phyloP scores from a whole-genome alignment of 2,113 vertebrate species.

The Zapornia atra region DNA sequence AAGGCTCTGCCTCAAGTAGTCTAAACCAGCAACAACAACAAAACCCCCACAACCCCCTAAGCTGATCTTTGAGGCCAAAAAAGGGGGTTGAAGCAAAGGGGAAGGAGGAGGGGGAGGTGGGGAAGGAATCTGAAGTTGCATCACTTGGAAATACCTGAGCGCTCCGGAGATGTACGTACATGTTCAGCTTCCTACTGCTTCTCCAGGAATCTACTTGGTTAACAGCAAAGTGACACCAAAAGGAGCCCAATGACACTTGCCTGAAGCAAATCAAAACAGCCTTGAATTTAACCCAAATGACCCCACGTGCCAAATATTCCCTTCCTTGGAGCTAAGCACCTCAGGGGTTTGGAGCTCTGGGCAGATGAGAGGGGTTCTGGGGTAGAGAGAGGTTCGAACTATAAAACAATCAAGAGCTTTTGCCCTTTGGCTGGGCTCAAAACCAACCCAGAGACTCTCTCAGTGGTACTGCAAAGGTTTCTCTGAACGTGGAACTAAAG shows the following conservation, averaged over 20 bases:
- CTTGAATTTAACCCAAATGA: constrained; percentile 22
- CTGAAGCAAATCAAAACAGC: constrained; percentile 17
- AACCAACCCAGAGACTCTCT: background rate
- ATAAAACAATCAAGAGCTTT: constrained; percentile 11
- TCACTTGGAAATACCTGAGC: constrained; percentile 62
- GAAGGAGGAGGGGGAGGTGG: background rate
- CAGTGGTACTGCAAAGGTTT: background rate
- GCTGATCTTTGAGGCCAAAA: constrained; percentile 18
- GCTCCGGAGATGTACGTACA: constrained; percentile 28
- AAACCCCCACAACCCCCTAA: background rate
- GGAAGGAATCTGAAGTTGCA: constrained; percentile 53
- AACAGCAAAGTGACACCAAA: constrained; percentile 43
- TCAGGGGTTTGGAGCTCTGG: background rate
- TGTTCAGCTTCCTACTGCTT: constrained; percentile 12
- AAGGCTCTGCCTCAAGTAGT: background rate
- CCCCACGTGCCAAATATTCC: background rate
- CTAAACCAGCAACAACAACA: background rate
- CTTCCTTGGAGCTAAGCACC: background rate
- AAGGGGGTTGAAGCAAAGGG: background rate
- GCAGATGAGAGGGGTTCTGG: background rate
- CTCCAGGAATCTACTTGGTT: constrained; percentile 1
- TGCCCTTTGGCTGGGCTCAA: constrained; percentile 15
- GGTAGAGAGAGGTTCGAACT: background rate
- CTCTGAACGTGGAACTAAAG: constrained; percentile 1
- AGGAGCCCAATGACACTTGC: constrained; percentile 16